These are phyloP conservation scores for Clanis bilineata DNA, from an alignment of 2,888 invertebrate species.

Conservation along the genomic window DNA sequence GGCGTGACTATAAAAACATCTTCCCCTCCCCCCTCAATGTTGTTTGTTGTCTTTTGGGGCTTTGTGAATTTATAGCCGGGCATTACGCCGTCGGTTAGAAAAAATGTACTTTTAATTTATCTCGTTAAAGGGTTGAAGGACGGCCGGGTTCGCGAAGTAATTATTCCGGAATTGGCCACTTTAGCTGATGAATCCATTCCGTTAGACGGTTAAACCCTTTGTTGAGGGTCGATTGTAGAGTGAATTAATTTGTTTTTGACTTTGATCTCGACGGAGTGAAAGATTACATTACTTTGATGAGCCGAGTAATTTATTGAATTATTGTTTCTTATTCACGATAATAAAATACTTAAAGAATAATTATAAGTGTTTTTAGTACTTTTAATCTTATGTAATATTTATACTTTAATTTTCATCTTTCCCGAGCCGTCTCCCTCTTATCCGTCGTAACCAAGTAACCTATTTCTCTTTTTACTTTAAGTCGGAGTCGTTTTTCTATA, in stretches of 20 bases:
- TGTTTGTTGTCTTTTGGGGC: conserved; percentile 80
- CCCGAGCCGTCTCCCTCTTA: too few species aligned
- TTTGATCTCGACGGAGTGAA: conserved; percentile 67
- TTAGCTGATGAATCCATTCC: conserved; percentile 79
- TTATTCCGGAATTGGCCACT: conserved; percentile 82
- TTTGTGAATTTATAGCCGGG: conserved; percentile 76
- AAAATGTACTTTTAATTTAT: conserved; percentile 83
- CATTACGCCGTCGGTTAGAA: conserved; percentile 78
- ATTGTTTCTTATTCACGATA: conserved; percentile 20
- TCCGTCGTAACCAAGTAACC: too few species aligned
- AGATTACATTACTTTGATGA: conserved; percentile 70
- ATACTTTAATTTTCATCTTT: too few species aligned
- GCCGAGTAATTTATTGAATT: conserved; percentile 39
- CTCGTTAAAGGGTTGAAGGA: conserved; percentile 82
- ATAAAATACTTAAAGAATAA: background rate
- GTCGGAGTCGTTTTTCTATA: too few species aligned
- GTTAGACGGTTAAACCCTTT: conserved; percentile 63
- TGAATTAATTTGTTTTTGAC: conserved; percentile 74
- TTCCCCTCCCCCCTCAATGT: conserved; percentile 65
- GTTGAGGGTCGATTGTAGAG: conserved; percentile 64
- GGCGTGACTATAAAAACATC: conserved; percentile 81
- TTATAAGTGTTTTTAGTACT: too few species aligned
- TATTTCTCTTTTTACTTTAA: too few species aligned
- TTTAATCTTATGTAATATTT: too few species aligned
- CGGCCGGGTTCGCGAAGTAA: conserved; percentile 79